Percentiles rank a stretch among this genome's conserved stretches.
phyloP scores from a whole-genome alignment of 2,888 invertebrate genomes.

The Orthosia cruda region DNA sequence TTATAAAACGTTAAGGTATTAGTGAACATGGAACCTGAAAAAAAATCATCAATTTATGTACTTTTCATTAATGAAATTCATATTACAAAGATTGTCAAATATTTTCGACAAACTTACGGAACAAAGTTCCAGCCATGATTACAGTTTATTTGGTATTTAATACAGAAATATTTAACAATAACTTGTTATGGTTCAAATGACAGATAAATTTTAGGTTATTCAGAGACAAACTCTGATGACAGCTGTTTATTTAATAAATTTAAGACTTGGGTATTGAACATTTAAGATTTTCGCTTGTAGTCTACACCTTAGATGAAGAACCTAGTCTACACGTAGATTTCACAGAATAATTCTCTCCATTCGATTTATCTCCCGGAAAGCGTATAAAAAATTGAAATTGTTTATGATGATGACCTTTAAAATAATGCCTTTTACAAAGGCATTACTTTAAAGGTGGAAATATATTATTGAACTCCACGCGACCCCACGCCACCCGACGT shows the following conservation, averaged over 20 bases:
- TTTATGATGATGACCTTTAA: no score
- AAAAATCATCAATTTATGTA: slow-evolving; percentile 25
- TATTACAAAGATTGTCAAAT: background rate
- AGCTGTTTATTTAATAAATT: background rate
- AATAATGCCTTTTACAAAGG: no score
- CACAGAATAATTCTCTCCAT: no score
- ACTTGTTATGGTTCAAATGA: background rate
- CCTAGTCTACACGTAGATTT: no score
- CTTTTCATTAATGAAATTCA: slow-evolving; percentile 18
- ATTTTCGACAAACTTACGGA: slow-evolving; percentile 78
- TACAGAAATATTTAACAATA: background rate
- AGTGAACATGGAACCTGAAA: slow-evolving; percentile 85
- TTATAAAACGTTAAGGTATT: slow-evolving; percentile 78
- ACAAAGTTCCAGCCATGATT: slow-evolving; percentile 83
- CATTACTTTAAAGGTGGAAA: no score
- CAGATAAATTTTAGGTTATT: background rate
- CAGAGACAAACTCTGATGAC: slow-evolving; percentile 6
- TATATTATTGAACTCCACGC: no score
- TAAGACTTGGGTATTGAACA: no score
- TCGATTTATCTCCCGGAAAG: no score
- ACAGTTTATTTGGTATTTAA: slow-evolving; percentile 3
- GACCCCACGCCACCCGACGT: no score
- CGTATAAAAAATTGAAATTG: no score
- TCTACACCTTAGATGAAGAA: no score
- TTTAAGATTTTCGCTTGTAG: no score